Percentiles rank a stretch among this genome's conserved stretches.
phyloP scores from a whole-genome alignment of 2,113 vertebrate species.

The Amazona guildingii region DNA sequence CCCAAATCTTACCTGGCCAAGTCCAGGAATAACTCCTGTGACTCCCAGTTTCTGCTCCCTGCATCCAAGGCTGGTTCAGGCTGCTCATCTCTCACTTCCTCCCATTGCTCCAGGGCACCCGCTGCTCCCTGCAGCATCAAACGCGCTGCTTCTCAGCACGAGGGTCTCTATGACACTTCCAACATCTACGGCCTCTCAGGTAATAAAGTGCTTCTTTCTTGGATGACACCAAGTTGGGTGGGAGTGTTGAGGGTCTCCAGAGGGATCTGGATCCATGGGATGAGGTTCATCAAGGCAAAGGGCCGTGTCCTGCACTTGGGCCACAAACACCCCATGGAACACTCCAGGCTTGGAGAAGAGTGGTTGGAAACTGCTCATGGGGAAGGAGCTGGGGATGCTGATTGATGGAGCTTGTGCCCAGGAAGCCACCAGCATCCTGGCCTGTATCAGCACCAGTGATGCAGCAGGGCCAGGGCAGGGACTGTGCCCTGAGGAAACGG shows the following conservation, averaged over 20 bases:
- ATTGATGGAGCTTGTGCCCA: background rate
- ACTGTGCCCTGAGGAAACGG: background rate
- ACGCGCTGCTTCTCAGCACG: background rate
- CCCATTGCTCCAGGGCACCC: background rate
- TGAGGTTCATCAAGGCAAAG: background rate
- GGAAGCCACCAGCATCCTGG: background rate
- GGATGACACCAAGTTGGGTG: background rate
- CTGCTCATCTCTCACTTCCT: background rate
- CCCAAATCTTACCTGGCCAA: background rate
- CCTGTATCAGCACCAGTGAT: background rate
- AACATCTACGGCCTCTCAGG: slow-evolving; percentile 82
- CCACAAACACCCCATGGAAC: background rate
- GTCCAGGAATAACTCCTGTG: background rate
- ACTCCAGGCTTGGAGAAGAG: background rate
- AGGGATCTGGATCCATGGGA: background rate
- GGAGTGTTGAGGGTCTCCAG: background rate
- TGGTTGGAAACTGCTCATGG: background rate
- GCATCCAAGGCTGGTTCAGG: background rate
- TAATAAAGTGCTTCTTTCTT: background rate
- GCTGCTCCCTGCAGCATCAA: background rate
- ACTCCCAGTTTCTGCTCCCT: background rate
- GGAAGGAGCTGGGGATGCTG: background rate
- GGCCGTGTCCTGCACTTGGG: background rate
- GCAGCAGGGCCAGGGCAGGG: too few relatives aligned
- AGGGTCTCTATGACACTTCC: slow-evolving; percentile 71